Percentiles rank a stretch among this genome's conserved stretches.
phyloP scores from a whole-genome alignment of 1,140 invertebrate genomes.

The Tetramorium parvispinum region DNA sequence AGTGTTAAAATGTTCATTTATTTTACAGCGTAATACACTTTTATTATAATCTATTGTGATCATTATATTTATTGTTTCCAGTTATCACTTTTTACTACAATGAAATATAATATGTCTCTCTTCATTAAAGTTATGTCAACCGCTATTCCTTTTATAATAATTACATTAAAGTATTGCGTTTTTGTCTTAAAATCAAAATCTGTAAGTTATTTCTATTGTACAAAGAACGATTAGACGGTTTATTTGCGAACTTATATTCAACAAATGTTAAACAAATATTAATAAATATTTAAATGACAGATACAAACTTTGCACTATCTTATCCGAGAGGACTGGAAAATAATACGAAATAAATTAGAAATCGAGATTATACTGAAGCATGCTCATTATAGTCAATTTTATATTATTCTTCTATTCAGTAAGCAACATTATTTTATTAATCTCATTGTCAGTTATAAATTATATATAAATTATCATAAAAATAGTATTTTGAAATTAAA shows the following conservation, averaged over 20 bases:
- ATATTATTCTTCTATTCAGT: neutral
- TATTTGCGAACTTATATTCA: neutral
- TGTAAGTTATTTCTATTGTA: slow-evolving; percentile 19
- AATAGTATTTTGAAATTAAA: neutral
- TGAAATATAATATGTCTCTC: neutral
- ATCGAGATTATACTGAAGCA: slow-evolving; percentile 18
- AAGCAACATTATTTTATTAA: slow-evolving; percentile 1
- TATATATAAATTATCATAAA: neutral
- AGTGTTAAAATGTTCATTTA: neutral
- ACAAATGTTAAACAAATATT: neutral
- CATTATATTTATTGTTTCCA: neutral
- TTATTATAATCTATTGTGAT: neutral
- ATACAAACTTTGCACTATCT: neutral
- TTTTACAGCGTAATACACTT: neutral
- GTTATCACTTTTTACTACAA: slow-evolving; percentile 14
- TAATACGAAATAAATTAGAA: slow-evolving; percentile 28
- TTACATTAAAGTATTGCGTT: neutral
- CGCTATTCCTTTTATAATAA: neutral
- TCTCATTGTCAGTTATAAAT: neutral
- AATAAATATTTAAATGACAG: slow-evolving; percentile 17
- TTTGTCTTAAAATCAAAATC: slow-evolving; percentile 2
- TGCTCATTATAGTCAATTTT: neutral
- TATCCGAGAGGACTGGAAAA: slow-evolving; percentile 30
- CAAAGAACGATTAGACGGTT: neutral
- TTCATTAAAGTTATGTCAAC: neutral